Conservation (phyloP, 2,113 vertebrate species). For the Peromyscus maniculatus region DNA sequence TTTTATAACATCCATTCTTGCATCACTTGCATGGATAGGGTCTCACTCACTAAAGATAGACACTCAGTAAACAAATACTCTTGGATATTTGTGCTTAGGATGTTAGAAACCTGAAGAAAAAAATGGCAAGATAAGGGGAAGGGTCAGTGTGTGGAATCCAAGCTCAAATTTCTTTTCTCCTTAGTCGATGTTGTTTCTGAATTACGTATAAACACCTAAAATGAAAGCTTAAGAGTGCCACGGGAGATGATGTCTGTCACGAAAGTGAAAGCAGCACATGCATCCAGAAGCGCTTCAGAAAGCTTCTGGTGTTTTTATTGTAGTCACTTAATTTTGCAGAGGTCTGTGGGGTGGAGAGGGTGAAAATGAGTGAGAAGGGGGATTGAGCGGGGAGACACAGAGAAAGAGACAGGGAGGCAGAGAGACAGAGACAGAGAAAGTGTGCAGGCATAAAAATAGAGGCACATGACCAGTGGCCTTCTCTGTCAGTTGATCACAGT, state of each 20-base stretch:
- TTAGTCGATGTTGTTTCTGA: neutral
- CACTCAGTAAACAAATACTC: neutral
- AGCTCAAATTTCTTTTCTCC: neutral
- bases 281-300: neutral
- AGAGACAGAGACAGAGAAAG: neutral
- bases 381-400: too few relatives aligned
- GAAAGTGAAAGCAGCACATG: neutral
- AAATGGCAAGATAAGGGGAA: neutral
- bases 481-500: neutral
- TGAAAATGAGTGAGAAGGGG: neutral
- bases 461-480: neutral
- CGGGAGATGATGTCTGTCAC: neutral
- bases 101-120: neutral
- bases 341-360: too few relatives aligned
- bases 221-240: neutral
- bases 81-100: neutral
- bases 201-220: neutral
- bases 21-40: neutral
- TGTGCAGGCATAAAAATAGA: neutral
- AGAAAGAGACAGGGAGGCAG: neutral
- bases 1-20: neutral
- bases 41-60: neutral
- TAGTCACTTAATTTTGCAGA: constrained; percentile 5
- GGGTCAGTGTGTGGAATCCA: neutral
- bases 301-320: neutral